Percentiles rank a stretch among this genome's conserved stretches.
Evolutionary conservation across 2,888 invertebrate genomes (phyloP).

Genomic region (Cerceris rybyensis): DNA sequence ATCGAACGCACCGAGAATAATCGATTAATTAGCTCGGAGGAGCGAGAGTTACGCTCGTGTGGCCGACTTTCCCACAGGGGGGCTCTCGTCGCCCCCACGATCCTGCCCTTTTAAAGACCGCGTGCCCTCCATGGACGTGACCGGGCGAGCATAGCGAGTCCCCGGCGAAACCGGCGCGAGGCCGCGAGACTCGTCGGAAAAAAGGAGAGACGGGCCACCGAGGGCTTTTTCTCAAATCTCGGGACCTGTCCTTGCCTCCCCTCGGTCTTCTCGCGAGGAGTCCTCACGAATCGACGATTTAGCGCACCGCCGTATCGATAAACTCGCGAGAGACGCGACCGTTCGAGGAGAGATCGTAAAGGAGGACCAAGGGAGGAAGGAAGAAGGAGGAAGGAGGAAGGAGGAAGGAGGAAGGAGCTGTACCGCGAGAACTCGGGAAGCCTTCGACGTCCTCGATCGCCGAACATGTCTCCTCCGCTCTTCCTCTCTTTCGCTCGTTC

Average conservation of each 20-base stretch:
- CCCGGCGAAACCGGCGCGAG: background rate
- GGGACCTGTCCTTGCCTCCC: slow-evolving; percentile 55
- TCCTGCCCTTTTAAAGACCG: slow-evolving; percentile 63
- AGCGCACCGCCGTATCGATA: slow-evolving; percentile 74
- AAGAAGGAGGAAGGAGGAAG: slow-evolving; percentile 18
- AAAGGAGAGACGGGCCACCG: slow-evolving; percentile 49
- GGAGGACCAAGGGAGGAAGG: background rate
- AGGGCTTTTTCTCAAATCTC: slow-evolving; percentile 73
- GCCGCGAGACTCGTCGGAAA: slow-evolving; percentile 13
- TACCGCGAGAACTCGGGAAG: slow-evolving; percentile 50
- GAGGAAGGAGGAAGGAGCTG: slow-evolving; percentile 11
- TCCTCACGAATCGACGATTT: slow-evolving; percentile 75
- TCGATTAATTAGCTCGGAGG: background rate
- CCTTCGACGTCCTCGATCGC: slow-evolving; percentile 66
- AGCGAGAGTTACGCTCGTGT: slow-evolving; percentile 1
- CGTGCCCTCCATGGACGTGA: background rate
- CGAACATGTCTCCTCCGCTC: slow-evolving; percentile 60
- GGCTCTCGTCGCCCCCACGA: slow-evolving; percentile 51
- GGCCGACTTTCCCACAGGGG: slow-evolving; percentile 62
- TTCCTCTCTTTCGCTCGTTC: slow-evolving; percentile 35
- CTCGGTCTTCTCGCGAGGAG: slow-evolving; percentile 53
- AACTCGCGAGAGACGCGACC: slow-evolving; percentile 48
- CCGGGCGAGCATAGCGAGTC: slow-evolving; percentile 30
- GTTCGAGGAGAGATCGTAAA: slow-evolving; percentile 14
- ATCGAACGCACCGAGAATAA: background rate